Evolutionary conservation across 2,888 invertebrate genomes (phyloP).

Genomic region (Lasioglossum oenotherae): DNA sequence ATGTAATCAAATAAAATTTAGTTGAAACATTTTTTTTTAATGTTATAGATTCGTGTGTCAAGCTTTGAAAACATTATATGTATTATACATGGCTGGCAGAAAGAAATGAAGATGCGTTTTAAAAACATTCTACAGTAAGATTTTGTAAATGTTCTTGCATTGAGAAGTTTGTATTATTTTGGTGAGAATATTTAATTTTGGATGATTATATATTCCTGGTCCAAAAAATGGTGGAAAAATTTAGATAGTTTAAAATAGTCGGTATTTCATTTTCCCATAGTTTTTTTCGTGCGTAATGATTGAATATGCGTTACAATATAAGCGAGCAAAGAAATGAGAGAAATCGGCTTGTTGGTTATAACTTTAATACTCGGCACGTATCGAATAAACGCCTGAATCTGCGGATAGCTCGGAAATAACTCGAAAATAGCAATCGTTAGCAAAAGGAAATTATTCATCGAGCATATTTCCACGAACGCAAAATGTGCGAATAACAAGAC

Average conservation of each 20-base stretch:
- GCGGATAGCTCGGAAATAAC: constrained; percentile 58
- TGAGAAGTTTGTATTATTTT: neutral
- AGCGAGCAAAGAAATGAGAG: constrained; percentile 50
- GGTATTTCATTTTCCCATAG: neutral
- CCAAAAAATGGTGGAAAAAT: neutral
- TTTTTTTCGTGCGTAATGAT: neutral
- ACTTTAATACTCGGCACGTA: constrained; percentile 59
- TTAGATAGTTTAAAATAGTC: neutral
- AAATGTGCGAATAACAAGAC: constrained; percentile 3
- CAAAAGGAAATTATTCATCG: constrained; percentile 66
- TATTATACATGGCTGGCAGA: neutral
- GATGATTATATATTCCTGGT: neutral
- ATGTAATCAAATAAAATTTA: neutral
- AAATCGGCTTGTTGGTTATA: constrained; percentile 65
- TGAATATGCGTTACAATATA: constrained; percentile 39
- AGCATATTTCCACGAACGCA: constrained; percentile 31
- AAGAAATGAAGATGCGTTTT: neutral
- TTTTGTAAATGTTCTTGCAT: neutral
- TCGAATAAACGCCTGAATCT: constrained; percentile 64
- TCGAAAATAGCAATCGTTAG: constrained; percentile 66
- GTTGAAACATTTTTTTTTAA: neutral
- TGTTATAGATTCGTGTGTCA: neutral
- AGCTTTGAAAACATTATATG: neutral
- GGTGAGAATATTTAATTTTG: neutral
- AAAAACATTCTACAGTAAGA: neutral